phyloP scores from a whole-genome alignment of 2,113 vertebrate genomes.

The Tympanuchus pallidicinctus region DNA sequence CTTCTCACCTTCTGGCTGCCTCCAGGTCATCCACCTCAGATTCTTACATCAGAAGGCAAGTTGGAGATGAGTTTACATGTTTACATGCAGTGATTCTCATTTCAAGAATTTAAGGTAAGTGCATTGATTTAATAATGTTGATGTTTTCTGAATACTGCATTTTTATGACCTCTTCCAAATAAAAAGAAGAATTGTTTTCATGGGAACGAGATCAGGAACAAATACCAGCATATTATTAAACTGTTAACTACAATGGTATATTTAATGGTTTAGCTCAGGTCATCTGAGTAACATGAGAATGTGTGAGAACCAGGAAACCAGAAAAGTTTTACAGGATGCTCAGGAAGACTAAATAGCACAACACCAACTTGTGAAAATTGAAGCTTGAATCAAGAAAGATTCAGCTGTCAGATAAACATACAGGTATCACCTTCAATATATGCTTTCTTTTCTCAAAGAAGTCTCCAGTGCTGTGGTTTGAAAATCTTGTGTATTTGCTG shows the following conservation, averaged over 20 bases:
- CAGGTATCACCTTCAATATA: neutral
- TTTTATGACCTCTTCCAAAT: neutral
- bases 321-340: neutral
- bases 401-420: neutral
- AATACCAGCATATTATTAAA: neutral
- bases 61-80: neutral
- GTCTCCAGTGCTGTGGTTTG: neutral
- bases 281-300: neutral
- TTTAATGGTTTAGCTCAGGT: neutral
- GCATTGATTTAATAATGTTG: neutral
- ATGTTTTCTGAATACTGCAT: neutral
- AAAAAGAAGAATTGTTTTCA: neutral
- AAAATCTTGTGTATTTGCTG: neutral
- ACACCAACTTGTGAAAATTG: neutral
- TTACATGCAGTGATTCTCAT: neutral
- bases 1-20: neutral
- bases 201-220: neutral
- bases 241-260: rapidly evolving
- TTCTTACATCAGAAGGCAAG: neutral
- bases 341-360: neutral
- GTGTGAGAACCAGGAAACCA: neutral
- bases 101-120: neutral
- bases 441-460: neutral
- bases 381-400: neutral
- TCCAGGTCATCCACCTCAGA: neutral